Percentiles rank a stretch among this genome's conserved stretches.
These are phyloP conservation scores for Adoxophyes honmai DNA, from an alignment of 1,140 invertebrate genomes.

Conservation along the genomic window DNA sequence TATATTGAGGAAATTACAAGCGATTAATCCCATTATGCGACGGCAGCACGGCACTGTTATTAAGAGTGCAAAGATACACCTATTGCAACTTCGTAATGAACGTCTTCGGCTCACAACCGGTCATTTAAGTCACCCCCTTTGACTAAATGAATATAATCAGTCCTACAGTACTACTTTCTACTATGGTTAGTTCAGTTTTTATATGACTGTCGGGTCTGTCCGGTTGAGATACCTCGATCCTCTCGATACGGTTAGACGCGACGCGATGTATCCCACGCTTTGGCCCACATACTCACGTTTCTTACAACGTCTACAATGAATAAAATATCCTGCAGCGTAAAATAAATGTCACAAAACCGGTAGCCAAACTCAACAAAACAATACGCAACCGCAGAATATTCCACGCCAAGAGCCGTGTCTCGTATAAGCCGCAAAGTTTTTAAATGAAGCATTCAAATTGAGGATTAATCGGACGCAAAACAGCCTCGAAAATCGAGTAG, in stretches of 20 bases:
- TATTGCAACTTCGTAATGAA: not conserved
- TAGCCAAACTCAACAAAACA: not conserved
- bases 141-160: not conserved
- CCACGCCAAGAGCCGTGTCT: not conserved
- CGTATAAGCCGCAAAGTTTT: not conserved
- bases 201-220: conserved; percentile 57
- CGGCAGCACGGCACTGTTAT: not conserved
- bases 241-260: conserved; percentile 68
- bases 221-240: conserved; percentile 70
- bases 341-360: not conserved
- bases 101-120: not conserved
- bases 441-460: conserved; percentile 2
- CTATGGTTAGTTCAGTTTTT: conserved; percentile 42
- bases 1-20: conserved; percentile 10
- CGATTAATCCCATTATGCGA: conserved; percentile 9
- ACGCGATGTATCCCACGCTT: conserved; percentile 50
- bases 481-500: conserved; percentile 50
- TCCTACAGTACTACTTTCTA: conserved; percentile 35
- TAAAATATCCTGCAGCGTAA: not conserved
- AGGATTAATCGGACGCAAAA: conserved; percentile 30
- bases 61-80: conserved; percentile 5
- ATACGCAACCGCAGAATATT: not conserved
- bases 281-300: conserved; percentile 51
- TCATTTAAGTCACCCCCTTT: not conserved
- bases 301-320: conserved; percentile 21